Conservation (phyloP, 1,140 invertebrate genomes). For the Bombus soroeensis region DNA sequence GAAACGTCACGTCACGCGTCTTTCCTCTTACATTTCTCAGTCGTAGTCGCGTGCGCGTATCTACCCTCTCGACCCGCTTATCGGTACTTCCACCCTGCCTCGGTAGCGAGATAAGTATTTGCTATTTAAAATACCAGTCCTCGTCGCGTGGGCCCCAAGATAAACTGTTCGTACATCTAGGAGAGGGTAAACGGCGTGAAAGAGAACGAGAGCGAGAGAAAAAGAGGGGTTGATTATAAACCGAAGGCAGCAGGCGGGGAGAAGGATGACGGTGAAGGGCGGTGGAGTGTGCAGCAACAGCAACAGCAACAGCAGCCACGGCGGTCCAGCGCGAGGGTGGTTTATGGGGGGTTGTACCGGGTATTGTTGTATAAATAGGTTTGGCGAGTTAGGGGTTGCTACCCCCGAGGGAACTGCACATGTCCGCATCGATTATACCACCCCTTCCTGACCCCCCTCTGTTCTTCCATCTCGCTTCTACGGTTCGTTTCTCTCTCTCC, state of each 20-base stretch:
- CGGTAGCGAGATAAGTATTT: conserved; percentile 79
- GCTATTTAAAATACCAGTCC: conserved; percentile 82
- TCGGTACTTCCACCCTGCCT: conserved; percentile 49
- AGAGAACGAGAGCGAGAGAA: conserved; percentile 43
- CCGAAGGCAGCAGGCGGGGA: conserved; percentile 64
- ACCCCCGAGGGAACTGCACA: conserved; percentile 82
- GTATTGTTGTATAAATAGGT: conserved; percentile 84
- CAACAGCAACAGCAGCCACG: conserved; percentile 67
- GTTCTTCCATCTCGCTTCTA: conserved; percentile 37
- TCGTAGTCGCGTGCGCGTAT: conserved; percentile 51
- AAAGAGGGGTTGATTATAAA: conserved; percentile 68
- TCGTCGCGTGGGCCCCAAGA: conserved; percentile 71
- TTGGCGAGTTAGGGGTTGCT: conserved; percentile 83
- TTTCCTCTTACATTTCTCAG: conserved; percentile 46
- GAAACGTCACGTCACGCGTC: conserved; percentile 22
- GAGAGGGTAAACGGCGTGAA: conserved; percentile 49
- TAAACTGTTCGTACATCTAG: conserved; percentile 77
- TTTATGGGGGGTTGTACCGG: conserved; percentile 80
- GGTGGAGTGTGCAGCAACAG: conserved; percentile 61
- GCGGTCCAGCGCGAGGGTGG: conserved; percentile 79
- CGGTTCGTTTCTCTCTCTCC: conserved; percentile 48
- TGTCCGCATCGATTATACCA: conserved; percentile 83
- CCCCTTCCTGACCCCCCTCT: conserved; percentile 70
- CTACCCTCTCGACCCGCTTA: conserved; percentile 61
- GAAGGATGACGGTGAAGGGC: conserved; percentile 55